Evolutionary conservation across 2,113 vertebrate species (phyloP).

Genomic region (Lycaon pictus): DNA sequence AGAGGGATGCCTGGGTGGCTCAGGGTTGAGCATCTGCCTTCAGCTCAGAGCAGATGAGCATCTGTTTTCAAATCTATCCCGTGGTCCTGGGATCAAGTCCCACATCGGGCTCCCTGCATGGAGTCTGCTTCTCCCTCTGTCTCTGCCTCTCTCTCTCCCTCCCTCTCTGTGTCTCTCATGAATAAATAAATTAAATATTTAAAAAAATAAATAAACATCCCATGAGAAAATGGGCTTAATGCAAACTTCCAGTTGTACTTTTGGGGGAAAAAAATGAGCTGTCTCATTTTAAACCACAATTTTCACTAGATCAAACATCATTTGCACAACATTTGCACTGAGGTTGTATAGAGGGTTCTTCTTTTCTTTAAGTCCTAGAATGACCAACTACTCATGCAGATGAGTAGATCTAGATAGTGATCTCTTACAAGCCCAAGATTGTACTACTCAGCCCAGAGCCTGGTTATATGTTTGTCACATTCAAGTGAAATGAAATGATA

Average conservation of each 20-base stretch:
- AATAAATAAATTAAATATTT: too few species aligned
- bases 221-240: background rate
- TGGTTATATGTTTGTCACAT: background rate
- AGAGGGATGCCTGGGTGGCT: background rate
- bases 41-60: too few species aligned
- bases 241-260: background rate
- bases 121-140: too few species aligned
- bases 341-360: background rate
- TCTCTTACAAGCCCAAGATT: background rate
- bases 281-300: background rate
- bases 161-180: too few species aligned
- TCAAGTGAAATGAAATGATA: background rate
- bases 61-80: too few species aligned
- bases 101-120: too few species aligned
- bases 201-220: background rate
- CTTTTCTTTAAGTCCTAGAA: background rate
- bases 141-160: too few species aligned
- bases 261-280: background rate
- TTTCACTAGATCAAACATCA: background rate
- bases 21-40: too few species aligned
- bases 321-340: background rate
- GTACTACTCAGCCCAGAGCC: background rate
- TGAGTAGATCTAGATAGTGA: background rate
- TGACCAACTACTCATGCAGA: background rate
- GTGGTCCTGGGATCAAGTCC: too few species aligned